Conservation (phyloP, 2,113 vertebrate genomes). For the Prochilodus magdalenae region DNA sequence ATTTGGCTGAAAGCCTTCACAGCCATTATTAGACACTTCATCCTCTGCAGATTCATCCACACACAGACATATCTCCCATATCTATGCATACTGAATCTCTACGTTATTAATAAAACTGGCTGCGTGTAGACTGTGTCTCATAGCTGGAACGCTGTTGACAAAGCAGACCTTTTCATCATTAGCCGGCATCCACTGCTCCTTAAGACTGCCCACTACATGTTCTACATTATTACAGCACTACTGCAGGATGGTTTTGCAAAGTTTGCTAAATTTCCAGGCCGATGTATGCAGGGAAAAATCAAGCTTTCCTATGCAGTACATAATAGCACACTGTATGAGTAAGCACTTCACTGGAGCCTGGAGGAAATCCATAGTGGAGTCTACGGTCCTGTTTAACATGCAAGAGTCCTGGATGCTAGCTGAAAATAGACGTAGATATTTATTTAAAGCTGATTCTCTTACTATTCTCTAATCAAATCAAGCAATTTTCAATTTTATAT, state of each 20-base stretch:
- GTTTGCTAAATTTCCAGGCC: not conserved
- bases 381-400: too few relatives aligned
- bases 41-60: not conserved
- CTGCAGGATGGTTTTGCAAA: not conserved
- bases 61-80: not conserved
- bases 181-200: not conserved
- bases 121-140: not conserved
- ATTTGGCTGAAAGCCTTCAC: conserved; percentile 4
- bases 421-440: too few relatives aligned
- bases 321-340: not conserved
- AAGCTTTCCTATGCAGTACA: not conserved
- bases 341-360: too few relatives aligned
- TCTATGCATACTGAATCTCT: not conserved
- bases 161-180: not conserved
- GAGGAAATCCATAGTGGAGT: too few relatives aligned
- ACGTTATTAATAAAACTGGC: not conserved
- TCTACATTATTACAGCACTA: not conserved
- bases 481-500: too few relatives aligned
- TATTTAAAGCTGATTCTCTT: too few relatives aligned
- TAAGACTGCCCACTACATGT: not conserved
- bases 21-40: not conserved
- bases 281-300: not conserved
- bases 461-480: too few relatives aligned
- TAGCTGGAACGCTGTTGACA: not conserved
- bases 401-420: too few relatives aligned